phyloP scores from a whole-genome alignment of 2,113 vertebrate genomes.

The Callaeas wilsoni region DNA sequence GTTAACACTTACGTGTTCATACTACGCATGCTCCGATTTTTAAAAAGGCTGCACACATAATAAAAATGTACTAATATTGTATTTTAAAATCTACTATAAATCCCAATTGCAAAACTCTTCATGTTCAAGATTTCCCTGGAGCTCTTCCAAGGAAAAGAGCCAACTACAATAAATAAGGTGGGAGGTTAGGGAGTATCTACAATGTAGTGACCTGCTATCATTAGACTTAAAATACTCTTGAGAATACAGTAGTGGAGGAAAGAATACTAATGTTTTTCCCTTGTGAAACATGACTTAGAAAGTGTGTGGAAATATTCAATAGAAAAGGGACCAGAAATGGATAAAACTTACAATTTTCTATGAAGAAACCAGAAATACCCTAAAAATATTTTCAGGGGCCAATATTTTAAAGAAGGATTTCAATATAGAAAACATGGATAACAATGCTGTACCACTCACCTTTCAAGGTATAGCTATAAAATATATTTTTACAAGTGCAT shows the following conservation, averaged over 20 bases:
- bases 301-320: conserved; percentile 1
- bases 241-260: conserved; percentile 4
- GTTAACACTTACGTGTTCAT: neutral
- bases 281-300: conserved; percentile 9
- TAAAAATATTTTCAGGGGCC: neutral
- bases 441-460: neutral
- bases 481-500: neutral
- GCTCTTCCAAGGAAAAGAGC: conserved; percentile 25
- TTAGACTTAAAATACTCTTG: conserved; percentile 34
- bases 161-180: conserved; percentile 48
- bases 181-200: conserved; percentile 25
- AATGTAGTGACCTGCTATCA: conserved; percentile 1
- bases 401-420: neutral
- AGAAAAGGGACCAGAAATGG: neutral
- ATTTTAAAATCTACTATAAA: neutral
- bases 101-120: neutral
- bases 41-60: neutral
- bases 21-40: neutral
- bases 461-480: neutral
- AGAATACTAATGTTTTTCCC: neutral
- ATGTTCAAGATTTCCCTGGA: conserved; percentile 29
- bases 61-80: neutral
- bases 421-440: neutral
- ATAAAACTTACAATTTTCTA: neutral
- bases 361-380: neutral